phyloP scores from a whole-genome alignment of 2,888 invertebrate species.

The Ceraclea dissimilis region DNA sequence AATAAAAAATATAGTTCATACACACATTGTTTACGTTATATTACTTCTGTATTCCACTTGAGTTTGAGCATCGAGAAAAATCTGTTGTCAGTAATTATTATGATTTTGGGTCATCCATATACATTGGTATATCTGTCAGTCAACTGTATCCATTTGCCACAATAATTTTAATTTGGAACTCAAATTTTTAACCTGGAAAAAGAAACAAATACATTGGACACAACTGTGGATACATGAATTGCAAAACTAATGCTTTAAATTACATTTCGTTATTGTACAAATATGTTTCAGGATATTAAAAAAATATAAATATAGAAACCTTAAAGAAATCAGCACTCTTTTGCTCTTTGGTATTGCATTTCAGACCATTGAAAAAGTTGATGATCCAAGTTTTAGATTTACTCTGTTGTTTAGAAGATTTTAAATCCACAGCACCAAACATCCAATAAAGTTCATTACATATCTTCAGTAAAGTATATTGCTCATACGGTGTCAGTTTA shows the following conservation, averaged over 20 bases:
- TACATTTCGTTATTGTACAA: too few relatives aligned
- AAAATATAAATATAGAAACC: slow-evolving; percentile 6
- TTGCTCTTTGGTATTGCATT: slow-evolving; percentile 5
- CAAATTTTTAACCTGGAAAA: slow-evolving; percentile 15
- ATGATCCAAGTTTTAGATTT: slow-evolving; percentile 13
- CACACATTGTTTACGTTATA: too few relatives aligned
- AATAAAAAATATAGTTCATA: too few relatives aligned
- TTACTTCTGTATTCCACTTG: too few relatives aligned
- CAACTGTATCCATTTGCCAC: slow-evolving; percentile 14
- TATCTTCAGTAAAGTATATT: slow-evolving; percentile 15
- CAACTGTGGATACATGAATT: too few relatives aligned
- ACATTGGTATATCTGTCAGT: too few relatives aligned
- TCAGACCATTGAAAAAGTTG: slow-evolving; percentile 10
- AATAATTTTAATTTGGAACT: slow-evolving; percentile 11
- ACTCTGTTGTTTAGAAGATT: slow-evolving; percentile 4
- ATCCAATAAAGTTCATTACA: slow-evolving; percentile 8
- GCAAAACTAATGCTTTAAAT: too few relatives aligned
- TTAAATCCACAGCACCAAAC: background rate
- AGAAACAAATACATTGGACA: slow-evolving; percentile 5
- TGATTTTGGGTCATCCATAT: too few relatives aligned
- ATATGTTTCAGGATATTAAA: too few relatives aligned
- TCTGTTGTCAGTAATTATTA: too few relatives aligned
- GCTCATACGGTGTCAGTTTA: slow-evolving; percentile 9
- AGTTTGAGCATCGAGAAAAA: too few relatives aligned
- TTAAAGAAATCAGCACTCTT: slow-evolving; percentile 12